phyloP scores from a whole-genome alignment of 30 jellyfish, hydroid and myxozoan genomes.

The Aurelia sp. region DNA sequence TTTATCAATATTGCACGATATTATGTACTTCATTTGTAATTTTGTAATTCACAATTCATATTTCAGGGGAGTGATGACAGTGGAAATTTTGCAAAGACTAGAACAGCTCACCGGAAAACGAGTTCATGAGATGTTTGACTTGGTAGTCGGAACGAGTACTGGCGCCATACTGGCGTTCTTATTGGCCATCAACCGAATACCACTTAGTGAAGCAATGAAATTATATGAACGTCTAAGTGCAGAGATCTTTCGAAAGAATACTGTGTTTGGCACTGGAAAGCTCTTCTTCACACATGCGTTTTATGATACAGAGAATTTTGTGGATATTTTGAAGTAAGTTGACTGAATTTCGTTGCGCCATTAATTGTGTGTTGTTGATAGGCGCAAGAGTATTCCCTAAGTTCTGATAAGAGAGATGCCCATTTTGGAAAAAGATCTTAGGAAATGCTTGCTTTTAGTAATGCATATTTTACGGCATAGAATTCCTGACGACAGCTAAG shows the following conservation, averaged over 20 bases:
- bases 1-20: too few species aligned
- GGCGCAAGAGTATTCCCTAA: too few species aligned
- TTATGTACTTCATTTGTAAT: not conserved
- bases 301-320: slow-evolving; percentile 74
- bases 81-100: slow-evolving; percentile 71
- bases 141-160: slow-evolving; percentile 92
- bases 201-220: slow-evolving; percentile 58
- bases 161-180: slow-evolving; percentile 87
- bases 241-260: slow-evolving; percentile 50
- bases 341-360: too few species aligned
- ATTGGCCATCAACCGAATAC: slow-evolving; percentile 52
- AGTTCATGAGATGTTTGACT: slow-evolving; percentile 79
- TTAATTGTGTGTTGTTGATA: too few species aligned
- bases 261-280: slow-evolving; percentile 84
- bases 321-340: slow-evolving; percentile 62
- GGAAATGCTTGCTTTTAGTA: too few species aligned
- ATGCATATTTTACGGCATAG: too few species aligned
- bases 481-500: too few species aligned
- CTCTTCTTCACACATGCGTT: slow-evolving; percentile 83
- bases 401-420: too few species aligned
- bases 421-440: too few species aligned
- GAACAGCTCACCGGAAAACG: slow-evolving; percentile 62
- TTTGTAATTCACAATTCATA: not conserved
- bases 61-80: slow-evolving; percentile 75
- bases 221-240: slow-evolving; percentile 69